Conservation (phyloP, 2,113 vertebrate genomes). For the Toxotes jaculatrix region DNA sequence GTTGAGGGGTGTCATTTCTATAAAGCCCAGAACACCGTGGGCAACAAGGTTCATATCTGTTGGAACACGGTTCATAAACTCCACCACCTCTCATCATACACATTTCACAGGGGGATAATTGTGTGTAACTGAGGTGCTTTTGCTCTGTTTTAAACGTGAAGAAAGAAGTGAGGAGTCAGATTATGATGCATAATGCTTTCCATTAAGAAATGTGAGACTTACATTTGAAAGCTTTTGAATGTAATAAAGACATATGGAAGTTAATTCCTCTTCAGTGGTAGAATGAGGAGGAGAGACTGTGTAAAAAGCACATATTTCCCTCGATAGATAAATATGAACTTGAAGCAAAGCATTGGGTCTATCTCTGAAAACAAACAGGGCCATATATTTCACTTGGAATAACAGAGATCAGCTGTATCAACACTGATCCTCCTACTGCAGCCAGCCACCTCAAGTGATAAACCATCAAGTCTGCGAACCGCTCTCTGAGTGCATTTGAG, state of each 20-base stretch:
- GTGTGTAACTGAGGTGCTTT: conserved; percentile 17
- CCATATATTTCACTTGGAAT: conserved; percentile 84
- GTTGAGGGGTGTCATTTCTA: conserved; percentile 51
- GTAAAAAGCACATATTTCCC: conserved; percentile 75
- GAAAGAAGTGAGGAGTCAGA: neutral
- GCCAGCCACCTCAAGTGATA: conserved; percentile 77
- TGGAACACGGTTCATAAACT: conserved; percentile 42
- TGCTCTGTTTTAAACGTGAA: neutral
- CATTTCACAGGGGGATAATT: conserved; percentile 43
- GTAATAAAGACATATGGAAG: conserved; percentile 27
- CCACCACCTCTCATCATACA: conserved; percentile 45
- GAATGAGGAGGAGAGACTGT: conserved; percentile 41
- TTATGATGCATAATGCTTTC: neutral
- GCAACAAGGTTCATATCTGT: conserved; percentile 41
- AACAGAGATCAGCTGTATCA: conserved; percentile 87
- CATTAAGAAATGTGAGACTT: neutral
- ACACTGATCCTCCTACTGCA: conserved; percentile 83
- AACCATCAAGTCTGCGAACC: conserved; percentile 61
- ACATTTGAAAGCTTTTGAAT: neutral
- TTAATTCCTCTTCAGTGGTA: conserved; percentile 40
- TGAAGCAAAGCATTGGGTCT: conserved; percentile 80
- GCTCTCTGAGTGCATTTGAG: conserved; percentile 43
- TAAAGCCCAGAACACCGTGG: neutral
- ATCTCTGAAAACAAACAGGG: conserved; percentile 85
- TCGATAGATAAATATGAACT: conserved; percentile 87